Base-by-base conservation (phyloP, 2,888 invertebrate genomes). In the Drosophila vallismaia region DNA sequence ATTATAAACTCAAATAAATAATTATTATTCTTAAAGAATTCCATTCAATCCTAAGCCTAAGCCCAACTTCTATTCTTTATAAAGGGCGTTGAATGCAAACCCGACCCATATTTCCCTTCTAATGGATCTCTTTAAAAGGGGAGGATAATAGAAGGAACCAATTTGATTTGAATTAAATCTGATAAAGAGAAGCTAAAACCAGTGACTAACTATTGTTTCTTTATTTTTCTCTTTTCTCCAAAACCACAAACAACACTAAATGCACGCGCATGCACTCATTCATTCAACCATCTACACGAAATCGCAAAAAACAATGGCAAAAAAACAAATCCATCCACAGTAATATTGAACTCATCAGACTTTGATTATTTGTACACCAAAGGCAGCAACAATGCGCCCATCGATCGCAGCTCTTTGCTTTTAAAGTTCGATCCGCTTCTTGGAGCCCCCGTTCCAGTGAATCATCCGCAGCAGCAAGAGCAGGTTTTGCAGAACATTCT, bases 321-420 rank as follows among this genome's bases (percentile, higher is more conserved):
- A 44, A 29, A 54, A 42, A 29, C 33, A 31, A 49, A 45, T 57
- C 38, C 31, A 59, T 49, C 12, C 36, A 56, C 83, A 92, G 91
- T 92, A 68, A 89, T 91, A 76, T 86, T 91, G 51, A 91, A 90
- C 79, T 85, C 91, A 83, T 89, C 89, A 72, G 91, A 92, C 86
- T 91, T 92, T 77, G 92, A 92, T 87, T 91, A 89, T 89, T 84
- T 92, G 70, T 85, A 90, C 79, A 90, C 91, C 42, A 91, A 91
- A 89, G 91, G 91, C 86, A 90, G 86, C 80, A 89, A 80, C 74
- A 88, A 86, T 82, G 85, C 77, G 38, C 88, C 89, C 68, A 77
- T 89, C 63, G 89, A 89, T 86, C 89, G 91, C 46, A 90, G 89
- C 74, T 92, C 92, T 46, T 78, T 92, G 67, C 77, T 92, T 75